A percentile compares a stretch with the other conserved stretches of the same genome.
Evolutionary conservation across 2,888 invertebrate species (phyloP).

Genomic region (Volucella bombylans): DNA sequence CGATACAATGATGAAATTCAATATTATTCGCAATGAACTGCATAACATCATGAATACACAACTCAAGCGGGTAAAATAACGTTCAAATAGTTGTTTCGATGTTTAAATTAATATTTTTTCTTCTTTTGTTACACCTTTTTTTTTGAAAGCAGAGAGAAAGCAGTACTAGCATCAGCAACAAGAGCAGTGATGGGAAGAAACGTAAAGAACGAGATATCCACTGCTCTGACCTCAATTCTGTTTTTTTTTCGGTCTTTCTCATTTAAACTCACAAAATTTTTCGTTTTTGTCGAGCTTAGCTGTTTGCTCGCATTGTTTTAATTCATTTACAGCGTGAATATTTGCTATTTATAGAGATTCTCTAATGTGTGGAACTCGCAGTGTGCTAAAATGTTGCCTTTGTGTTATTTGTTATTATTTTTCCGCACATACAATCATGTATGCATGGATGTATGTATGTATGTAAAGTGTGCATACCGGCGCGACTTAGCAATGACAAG

Average conservation of each 20-base stretch:
- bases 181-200: conserved; percentile 49
- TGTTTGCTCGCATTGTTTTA: conserved; percentile 37
- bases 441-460: too few relatives aligned
- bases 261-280: conserved; percentile 38
- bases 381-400: conserved; percentile 34
- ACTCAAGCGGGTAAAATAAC: conserved; percentile 92
- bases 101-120: conserved; percentile 38
- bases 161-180: background rate
- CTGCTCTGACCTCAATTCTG: conserved; percentile 57
- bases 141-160: conserved; percentile 48
- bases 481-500: conserved; percentile 6
- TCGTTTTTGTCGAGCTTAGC: conserved; percentile 1
- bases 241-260: background rate
- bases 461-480: background rate
- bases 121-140: conserved; percentile 37
- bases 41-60: conserved; percentile 98
- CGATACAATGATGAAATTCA: conserved; percentile 98
- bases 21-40: conserved; percentile 97
- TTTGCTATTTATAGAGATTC: conserved; percentile 66
- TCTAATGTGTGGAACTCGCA: conserved; percentile 53
- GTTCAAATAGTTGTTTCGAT: conserved; percentile 40
- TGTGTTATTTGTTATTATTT: conserved; percentile 23
- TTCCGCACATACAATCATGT: background rate
- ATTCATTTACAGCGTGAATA: conserved; percentile 29
- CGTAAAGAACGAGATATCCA: conserved; percentile 17